phyloP scores from a whole-genome alignment of 2,113 vertebrate genomes.

The Syrrhaptes paradoxus region DNA sequence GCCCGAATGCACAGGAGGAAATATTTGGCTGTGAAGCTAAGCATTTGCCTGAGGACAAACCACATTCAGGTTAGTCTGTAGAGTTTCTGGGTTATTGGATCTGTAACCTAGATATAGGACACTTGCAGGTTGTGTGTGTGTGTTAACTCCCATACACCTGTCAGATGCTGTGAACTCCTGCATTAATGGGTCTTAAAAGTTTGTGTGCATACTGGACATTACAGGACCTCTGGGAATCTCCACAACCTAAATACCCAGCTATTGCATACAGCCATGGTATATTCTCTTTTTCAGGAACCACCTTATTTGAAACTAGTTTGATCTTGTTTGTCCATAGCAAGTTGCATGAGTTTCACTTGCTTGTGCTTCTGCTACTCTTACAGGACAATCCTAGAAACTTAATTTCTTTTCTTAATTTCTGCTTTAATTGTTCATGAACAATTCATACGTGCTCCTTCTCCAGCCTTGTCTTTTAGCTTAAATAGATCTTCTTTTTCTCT shows the following conservation, averaged over 20 bases:
- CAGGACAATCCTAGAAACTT: neutral
- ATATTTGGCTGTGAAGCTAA: neutral
- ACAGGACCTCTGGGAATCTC: neutral
- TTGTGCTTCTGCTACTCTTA: neutral
- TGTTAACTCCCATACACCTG: neutral
- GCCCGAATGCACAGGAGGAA: neutral
- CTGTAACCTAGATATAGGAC: neutral
- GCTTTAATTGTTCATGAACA: neutral
- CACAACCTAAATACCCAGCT: neutral
- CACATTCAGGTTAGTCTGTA: neutral
- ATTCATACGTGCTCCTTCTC: neutral
- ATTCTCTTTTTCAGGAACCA: neutral
- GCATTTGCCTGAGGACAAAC: neutral
- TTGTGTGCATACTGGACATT: neutral
- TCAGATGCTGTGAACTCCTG: neutral
- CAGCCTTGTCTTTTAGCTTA: neutral
- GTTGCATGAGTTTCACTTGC: neutral
- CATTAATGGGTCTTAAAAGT: neutral
- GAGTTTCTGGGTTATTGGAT: neutral
- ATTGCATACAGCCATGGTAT: neutral
- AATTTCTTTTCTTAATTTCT: neutral
- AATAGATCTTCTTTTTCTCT: neutral
- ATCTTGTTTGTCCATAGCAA: neutral
- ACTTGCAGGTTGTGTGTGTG: neutral
- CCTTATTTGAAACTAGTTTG: neutral